Base-by-base conservation (phyloP, 53 echinoderm and acorn worm genomes). In the Zoroaster sp. region DNA sequence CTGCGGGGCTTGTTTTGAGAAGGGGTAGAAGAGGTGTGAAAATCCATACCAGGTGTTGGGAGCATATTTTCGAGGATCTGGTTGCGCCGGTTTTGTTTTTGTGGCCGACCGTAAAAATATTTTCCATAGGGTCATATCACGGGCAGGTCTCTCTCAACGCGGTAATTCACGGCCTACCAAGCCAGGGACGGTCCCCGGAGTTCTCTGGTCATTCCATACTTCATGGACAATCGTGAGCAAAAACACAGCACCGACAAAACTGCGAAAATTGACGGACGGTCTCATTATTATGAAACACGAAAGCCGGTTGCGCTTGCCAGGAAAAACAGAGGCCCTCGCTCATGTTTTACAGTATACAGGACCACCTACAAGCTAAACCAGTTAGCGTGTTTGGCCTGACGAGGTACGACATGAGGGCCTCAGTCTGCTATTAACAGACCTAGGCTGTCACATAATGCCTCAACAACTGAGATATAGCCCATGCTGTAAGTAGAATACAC, bases 41-140 rank as follows among this genome's bases (percentile, higher is more conserved):
- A 83, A 83, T 47, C 83, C 35, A 15, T 11, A 69, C 83, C 83
- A 70, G 83, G 83, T 83, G 83, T 83, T 35, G 71, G 46, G 34
- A 34, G 23, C 49, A 69, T 23, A 45, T 70, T 69, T 47, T 69
- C 66, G 13, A 4, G 44, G 67, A 82, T 82, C 68, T 40, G 40
- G 68, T 82, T 67, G 44, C 82, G 41, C 42, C 6, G 44, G 68
- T 82, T 66, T 82, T 66, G 43, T 82, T 82, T 82, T 82, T 68
- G 66, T 82, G 82, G 68, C 68, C 82, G 68, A 82, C 43, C 82
- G 66, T 82, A 67, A 44, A 82, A 46, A 44, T 30, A 55, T 38
- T 59, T 40, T 41, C 15, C 68, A 12, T 80, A 47, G 54, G 83
- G 83, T 83, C 52, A 70, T 18, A n/a, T 69, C 49, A 2, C 72